These are phyloP conservation scores for Nothocercus nigrocapillus DNA, from an alignment of 2,113 vertebrate species.

Conservation along the genomic window DNA sequence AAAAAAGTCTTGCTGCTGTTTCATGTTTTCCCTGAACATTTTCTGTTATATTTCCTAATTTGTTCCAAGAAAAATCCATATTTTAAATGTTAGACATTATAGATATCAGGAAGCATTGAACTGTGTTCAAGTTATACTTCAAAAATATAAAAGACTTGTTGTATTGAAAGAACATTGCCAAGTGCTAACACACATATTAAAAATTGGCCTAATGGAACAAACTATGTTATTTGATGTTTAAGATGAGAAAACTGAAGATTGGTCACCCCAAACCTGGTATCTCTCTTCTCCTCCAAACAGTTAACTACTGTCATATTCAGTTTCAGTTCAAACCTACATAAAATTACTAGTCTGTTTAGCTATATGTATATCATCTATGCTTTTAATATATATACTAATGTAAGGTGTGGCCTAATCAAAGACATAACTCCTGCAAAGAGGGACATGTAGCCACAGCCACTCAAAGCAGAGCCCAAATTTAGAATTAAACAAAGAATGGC, in stretches of 20 bases:
- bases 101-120: neutral
- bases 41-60: neutral
- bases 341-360: neutral
- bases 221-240: accelerated
- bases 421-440: accelerated
- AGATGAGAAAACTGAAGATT: neutral
- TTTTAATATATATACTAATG: neutral
- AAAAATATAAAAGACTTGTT: neutral
- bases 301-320: neutral
- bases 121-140: neutral
- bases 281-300: neutral
- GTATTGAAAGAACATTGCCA: neutral
- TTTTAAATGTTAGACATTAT: neutral
- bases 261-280: neutral
- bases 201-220: neutral
- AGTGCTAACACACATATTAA: neutral
- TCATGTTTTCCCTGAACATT: neutral
- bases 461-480: neutral
- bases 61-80: neutral
- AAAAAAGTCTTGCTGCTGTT: neutral
- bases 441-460: neutral
- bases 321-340: neutral
- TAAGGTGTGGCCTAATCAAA: neutral
- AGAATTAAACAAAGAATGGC: neutral
- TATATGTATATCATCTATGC: neutral